A percentile compares a stretch with the other conserved stretches of the same genome.
Conservation (phyloP, 2,113 vertebrate species). For the Azemiops feae region DNA sequence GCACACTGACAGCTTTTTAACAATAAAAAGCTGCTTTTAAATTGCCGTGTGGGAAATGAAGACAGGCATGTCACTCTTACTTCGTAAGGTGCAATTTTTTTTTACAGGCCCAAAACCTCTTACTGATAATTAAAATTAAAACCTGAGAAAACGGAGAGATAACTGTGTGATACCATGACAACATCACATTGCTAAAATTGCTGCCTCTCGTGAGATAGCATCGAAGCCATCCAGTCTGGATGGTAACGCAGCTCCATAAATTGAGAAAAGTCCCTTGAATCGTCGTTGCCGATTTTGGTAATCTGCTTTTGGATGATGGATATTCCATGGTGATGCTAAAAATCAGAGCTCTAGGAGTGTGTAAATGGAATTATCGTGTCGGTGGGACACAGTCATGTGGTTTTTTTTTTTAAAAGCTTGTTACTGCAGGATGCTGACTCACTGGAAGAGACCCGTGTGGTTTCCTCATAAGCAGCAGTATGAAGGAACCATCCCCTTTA, state of each 20-base stretch:
- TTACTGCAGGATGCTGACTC: background rate
- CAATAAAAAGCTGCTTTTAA: background rate
- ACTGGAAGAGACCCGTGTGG: background rate
- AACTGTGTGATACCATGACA: background rate
- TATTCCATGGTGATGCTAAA: background rate
- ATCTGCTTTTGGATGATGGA: background rate
- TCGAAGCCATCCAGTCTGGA: background rate
- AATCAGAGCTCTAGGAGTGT: background rate
- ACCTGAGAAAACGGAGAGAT: background rate
- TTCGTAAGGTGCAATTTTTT: background rate
- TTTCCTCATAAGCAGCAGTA: background rate
- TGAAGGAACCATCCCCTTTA: background rate
- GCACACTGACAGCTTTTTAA: background rate
- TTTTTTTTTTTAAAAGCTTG: background rate
- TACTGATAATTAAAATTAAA: background rate
- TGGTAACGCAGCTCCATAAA: background rate
- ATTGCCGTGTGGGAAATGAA: background rate
- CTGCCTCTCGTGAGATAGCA: background rate
- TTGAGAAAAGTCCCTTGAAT: background rate
- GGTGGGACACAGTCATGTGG: background rate
- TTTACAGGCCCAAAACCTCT: background rate
- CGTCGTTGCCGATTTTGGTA: background rate
- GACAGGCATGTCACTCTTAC: background rate
- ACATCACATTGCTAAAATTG: background rate
- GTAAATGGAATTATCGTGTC: background rate